A percentile compares a stretch with the other conserved stretches of the same genome.
These are phyloP conservation scores for Caenorhabditis becei DNA, from an alignment of 2,888 invertebrate species.

Conservation along the genomic window DNA sequence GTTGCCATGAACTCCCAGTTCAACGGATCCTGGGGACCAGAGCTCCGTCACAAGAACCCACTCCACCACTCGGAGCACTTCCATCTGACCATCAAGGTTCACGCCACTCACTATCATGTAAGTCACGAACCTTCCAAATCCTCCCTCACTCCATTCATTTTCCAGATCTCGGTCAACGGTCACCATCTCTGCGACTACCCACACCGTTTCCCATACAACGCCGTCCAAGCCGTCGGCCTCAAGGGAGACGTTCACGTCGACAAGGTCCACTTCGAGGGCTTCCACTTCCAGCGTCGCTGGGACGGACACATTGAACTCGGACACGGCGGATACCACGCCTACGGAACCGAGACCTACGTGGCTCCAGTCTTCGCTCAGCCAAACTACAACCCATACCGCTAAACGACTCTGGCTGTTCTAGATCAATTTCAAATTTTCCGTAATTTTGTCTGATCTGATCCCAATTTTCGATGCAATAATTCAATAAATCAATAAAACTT, in stretches of 20 bases:
- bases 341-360: constrained; percentile 68
- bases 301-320: constrained; percentile 66
- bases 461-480: background rate
- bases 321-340: constrained; percentile 70
- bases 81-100: constrained; percentile 72
- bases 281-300: constrained; percentile 71
- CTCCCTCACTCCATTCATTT: background rate
- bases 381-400: constrained; percentile 57
- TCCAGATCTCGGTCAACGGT: constrained; percentile 74
- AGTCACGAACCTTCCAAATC: constrained; percentile 12
- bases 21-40: constrained; percentile 71
- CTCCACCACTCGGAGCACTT: constrained; percentile 73
- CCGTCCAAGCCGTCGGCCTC: constrained; percentile 73
- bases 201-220: constrained; percentile 71
- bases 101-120: constrained; percentile 71
- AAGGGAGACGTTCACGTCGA: constrained; percentile 73
- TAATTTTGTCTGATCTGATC: background rate
- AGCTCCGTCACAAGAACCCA: constrained; percentile 73
- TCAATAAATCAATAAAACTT: background rate
- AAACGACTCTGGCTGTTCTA: constrained; percentile 8
- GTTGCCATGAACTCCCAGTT: constrained; percentile 71
- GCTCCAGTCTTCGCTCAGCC: constrained; percentile 62
- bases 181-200: constrained; percentile 72
- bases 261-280: constrained; percentile 73
- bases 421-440: constrained; percentile 1